Base-by-base conservation (phyloP, 2,888 invertebrate genomes). In the Adelognathus sp. region DNA sequence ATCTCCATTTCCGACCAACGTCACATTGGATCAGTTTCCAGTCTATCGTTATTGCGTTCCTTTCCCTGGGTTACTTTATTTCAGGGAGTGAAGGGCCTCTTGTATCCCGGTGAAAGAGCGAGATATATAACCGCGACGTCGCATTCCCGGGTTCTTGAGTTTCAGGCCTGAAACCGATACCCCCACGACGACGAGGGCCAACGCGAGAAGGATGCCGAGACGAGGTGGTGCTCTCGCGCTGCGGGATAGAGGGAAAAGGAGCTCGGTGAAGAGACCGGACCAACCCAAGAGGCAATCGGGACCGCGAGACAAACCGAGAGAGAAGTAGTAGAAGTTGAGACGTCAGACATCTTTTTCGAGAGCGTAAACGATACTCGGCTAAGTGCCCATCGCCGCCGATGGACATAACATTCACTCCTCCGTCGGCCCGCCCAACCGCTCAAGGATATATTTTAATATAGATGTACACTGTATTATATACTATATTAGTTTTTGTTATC, bases 341-440 rank as follows among this genome's bases (percentile, higher is more conserved):
- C 82, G 79, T 83, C 79, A 79, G 82, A 84, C 84, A 82, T 84
- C 84, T 86, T 85, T 85, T 81, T 76, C 66, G 85, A 85, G 85
- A 85, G 86, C 80, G 87, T 88, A 88, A 89, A 82, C 85, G 89
- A 88, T 89, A 88, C 88, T 85, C 81, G 84, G 84, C 84, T 88
- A 87, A 89, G 88, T 89, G 88, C 88, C 80, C 71, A 63, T 71
- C 63, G 64, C 75, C 60, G 70, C 60, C 76, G 71, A 41, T 33
- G 75, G 44, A 63, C 64, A 11, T 44, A 63, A 66, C 44, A 54
- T 27, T n/a, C 36, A 21, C 52, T 39, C 36, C 41, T 36, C n/a
- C 70, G 7, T 29, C 50, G 76, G 67, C 58, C 81, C 83, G 81
- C 18, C 36, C 60, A 70, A 61, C 67, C n/a, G 58, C 29, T 69